Conservation (phyloP, 2,797 vertebrate genomes). For the Kryptolebias ocellatus region DNA sequence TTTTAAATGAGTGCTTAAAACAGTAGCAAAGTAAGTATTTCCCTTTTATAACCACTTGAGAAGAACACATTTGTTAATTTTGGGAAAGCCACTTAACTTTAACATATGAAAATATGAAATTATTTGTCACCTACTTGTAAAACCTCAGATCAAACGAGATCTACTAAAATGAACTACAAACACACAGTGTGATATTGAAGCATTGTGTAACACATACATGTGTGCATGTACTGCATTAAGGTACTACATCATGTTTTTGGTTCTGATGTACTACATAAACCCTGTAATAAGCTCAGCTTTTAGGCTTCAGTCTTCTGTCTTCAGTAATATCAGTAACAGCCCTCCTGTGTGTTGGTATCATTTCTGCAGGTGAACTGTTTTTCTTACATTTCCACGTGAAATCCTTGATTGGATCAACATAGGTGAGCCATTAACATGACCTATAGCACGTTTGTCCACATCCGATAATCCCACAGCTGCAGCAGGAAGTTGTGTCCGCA, state of each 20-base stretch:
- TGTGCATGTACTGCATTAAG: not conserved
- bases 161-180: too few species aligned
- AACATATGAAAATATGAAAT: too few species aligned
- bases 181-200: too few species aligned
- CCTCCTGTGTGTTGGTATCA: conserved; percentile 5
- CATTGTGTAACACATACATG: too few species aligned
- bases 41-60: too few species aligned
- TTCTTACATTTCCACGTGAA: conserved; percentile 18
- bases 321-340: conserved; percentile 8
- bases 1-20: too few species aligned
- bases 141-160: too few species aligned
- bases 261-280: not conserved
- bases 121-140: too few species aligned
- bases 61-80: too few species aligned
- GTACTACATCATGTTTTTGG: not conserved
- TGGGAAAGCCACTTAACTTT: too few species aligned
- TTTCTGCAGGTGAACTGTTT: not conserved
- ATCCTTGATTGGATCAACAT: conserved; percentile 2
- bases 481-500: conserved; percentile 34
- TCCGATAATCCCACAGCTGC: conserved; percentile 18
- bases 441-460: conserved; percentile 11
- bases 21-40: too few species aligned
- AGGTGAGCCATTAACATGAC: conserved; percentile 32
- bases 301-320: not conserved
- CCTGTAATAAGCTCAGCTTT: conserved; percentile 19